phyloP scores from a whole-genome alignment of 1,140 invertebrate species.

The Neomicropteryx cornuta region DNA sequence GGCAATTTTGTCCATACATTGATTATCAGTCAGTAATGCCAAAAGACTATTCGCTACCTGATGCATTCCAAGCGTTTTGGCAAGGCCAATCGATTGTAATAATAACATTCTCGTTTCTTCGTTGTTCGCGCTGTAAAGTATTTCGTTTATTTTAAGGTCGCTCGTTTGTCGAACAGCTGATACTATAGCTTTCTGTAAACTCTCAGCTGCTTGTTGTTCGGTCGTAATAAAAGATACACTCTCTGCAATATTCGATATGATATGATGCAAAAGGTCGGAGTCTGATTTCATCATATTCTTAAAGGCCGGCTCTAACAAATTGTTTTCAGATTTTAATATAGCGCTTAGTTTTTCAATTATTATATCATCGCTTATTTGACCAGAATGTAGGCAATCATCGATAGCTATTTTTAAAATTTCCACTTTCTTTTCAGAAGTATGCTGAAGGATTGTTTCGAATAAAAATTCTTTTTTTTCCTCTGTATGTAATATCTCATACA shows the following conservation, averaged over 20 bases:
- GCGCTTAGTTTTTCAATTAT: constrained; percentile 46
- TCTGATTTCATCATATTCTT: constrained; percentile 45
- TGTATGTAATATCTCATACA: constrained; percentile 35
- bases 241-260: constrained; percentile 44
- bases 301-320: constrained; percentile 45
- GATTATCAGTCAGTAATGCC: constrained; percentile 46
- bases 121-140: constrained; percentile 40
- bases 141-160: constrained; percentile 38
- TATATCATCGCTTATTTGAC: constrained; percentile 37
- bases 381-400: constrained; percentile 25
- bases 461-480: constrained; percentile 35
- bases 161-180: constrained; percentile 47
- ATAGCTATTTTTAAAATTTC: constrained; percentile 49
- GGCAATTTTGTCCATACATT: constrained; percentile 44
- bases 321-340: constrained; percentile 45
- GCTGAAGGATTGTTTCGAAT: constrained; percentile 37
- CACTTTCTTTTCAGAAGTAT: constrained; percentile 41
- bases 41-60: constrained; percentile 47
- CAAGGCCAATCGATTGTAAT: constrained; percentile 57
- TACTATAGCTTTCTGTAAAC: constrained; percentile 50
- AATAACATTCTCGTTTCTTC: constrained; percentile 41
- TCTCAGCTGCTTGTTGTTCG: constrained; percentile 48
- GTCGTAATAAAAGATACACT: constrained; percentile 42
- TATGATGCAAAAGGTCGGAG: constrained; percentile 39
- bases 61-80: constrained; percentile 55